These are phyloP conservation scores for Mormoops blainvillei DNA, from an alignment of 2,113 vertebrate species.

Conservation along the genomic window DNA sequence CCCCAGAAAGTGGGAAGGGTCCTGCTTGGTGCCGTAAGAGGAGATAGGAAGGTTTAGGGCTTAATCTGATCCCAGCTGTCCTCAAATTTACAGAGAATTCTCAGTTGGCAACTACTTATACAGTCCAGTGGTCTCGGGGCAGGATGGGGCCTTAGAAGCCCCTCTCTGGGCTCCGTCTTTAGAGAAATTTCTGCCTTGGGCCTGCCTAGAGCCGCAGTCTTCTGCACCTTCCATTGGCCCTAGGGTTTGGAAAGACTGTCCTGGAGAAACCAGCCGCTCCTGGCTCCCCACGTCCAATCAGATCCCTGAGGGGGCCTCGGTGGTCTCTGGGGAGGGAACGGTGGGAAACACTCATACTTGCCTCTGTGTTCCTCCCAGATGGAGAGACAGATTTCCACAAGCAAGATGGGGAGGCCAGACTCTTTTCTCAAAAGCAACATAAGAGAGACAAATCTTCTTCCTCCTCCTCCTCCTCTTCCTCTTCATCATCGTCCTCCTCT, in stretches of 20 bases:
- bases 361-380: constrained; percentile 17
- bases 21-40: not conserved
- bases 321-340: not conserved
- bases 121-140: not conserved
- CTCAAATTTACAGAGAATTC: not conserved
- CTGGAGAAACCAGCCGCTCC: not conserved
- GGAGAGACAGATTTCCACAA: not conserved
- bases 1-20: not conserved
- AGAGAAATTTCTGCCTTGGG: not conserved
- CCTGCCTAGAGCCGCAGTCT: not conserved
- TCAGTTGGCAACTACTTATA: not conserved
- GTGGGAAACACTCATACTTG: not conserved
- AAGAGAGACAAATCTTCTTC: constrained; percentile 37
- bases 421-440: not conserved
- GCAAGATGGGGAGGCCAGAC: not conserved
- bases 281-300: not conserved
- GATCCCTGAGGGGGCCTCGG: not conserved
- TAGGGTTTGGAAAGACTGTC: not conserved
- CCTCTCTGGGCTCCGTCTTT: not conserved
- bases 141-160: not conserved
- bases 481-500: not conserved
- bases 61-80: not conserved
- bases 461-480: not conserved
- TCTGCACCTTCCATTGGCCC: not conserved
- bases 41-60: not conserved